Evolutionary conservation across 2,113 vertebrate genomes (phyloP).

Genomic region (Vidua macroura): DNA sequence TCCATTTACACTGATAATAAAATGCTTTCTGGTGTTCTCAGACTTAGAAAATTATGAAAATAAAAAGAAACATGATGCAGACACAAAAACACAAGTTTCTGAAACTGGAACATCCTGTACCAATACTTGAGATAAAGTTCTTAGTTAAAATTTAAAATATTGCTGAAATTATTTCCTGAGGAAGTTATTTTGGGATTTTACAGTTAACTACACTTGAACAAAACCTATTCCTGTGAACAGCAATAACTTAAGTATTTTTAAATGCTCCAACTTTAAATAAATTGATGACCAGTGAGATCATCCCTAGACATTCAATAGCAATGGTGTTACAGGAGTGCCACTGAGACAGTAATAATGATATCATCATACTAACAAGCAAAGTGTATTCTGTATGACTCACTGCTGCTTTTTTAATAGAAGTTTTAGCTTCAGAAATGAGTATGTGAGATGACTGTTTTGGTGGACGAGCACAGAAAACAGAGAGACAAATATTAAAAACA

Average conservation of each 20-base stretch:
- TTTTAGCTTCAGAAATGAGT: neutral
- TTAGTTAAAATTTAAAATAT: neutral
- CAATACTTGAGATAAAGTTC: neutral
- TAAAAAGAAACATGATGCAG: neutral
- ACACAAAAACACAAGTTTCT: neutral
- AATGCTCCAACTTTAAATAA: constrained; percentile 20
- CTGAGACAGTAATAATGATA: neutral
- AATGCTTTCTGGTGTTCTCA: constrained; percentile 10
- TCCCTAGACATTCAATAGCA: neutral
- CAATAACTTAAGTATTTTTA: constrained; percentile 7
- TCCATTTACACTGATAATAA: constrained; percentile 18
- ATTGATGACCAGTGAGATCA: constrained; percentile 9
- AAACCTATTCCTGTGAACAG: neutral
- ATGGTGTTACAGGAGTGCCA: neutral
- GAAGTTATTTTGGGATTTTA: neutral
- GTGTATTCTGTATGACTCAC: neutral
- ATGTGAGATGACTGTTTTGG: neutral
- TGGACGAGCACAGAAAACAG: neutral
- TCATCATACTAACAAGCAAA: neutral
- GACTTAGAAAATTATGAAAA: neutral
- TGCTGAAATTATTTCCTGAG: neutral
- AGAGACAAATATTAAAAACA: neutral
- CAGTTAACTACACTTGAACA: neutral
- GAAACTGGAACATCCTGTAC: neutral
- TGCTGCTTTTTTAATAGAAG: neutral